Base-by-base conservation (phyloP, 2,888 invertebrate species). In the Caenorhabditis zanzibari region DNA sequence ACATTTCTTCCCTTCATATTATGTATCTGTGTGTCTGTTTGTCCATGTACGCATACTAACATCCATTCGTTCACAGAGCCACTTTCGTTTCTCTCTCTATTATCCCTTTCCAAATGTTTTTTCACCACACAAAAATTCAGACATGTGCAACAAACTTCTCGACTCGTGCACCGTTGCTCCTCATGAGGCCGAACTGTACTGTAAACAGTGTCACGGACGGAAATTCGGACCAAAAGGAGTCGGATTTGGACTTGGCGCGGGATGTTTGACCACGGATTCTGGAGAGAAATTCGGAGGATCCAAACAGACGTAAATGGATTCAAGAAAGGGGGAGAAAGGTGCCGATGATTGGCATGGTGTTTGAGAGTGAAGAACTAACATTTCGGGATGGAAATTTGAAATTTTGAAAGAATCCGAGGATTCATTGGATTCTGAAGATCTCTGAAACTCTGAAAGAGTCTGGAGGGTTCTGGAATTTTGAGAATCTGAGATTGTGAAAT, bases 211-310 rank as follows among this genome's bases (percentile, higher is more conserved):
- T 94, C 97, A 98, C 93, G 97, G 97, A 92, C 96, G 97, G 94
- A 97, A 96, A 93, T 97, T 96, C 95, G 98, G 97, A 91, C 97
- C 97, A 72, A 97, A 97, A 93, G 84, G 97, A 91, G 97, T 97
- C 94, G 98, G 98, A 92, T 98, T 97, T 94, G 98, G 98, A 90
- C 96, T 97, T 93, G 98, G 98, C 92, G 98, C 98, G 92, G 98
- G 98, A 89, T 96, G 96, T 94, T 95, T 98, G 93, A 96, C 96
- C 94, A 98, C 96, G 96, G 97, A 98, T 95, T 94, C 95, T 93
- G 97, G 97, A 90, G 95, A 96, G 87, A 96, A 97, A 93, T 95
- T 97, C 93, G 95, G 95, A 22, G 84, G 84, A 84, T 47, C 47
- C 16, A 77, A 81, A 52, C 61, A 76, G 69, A 72, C 64, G 85